These are phyloP conservation scores for Procavia capensis DNA, from an alignment of 2,113 vertebrate genomes.

Conservation along the genomic window DNA sequence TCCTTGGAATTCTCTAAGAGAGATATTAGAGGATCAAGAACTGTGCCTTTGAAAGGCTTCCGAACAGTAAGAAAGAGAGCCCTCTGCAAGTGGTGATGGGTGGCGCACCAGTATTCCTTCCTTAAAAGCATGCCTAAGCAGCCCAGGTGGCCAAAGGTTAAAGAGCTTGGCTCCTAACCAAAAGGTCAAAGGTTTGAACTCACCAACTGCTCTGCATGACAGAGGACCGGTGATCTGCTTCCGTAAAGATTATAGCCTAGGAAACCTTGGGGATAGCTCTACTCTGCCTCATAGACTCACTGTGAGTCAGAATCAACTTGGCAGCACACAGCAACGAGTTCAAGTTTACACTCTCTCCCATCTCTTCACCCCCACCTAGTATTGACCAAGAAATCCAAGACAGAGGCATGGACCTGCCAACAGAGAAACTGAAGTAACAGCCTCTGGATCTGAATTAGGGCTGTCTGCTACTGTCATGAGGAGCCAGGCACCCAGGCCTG, in stretches of 20 bases:
- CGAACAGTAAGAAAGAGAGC: neutral
- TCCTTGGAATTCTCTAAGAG: neutral
- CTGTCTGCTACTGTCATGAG: neutral
- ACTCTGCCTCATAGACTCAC: neutral
- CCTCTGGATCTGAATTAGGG: neutral
- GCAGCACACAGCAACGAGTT: neutral
- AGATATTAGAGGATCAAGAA: neutral
- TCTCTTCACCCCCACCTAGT: neutral
- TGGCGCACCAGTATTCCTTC: neutral
- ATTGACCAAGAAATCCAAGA: neutral
- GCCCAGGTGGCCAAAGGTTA: neutral
- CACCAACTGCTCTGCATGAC: neutral
- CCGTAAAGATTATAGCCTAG: neutral
- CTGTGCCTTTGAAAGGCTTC: neutral
- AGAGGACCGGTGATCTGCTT: neutral
- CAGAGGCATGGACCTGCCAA: neutral
- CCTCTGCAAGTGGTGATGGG: neutral
- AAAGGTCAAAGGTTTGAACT: neutral
- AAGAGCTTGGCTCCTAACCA: neutral
- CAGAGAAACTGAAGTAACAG: neutral
- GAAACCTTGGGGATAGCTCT: neutral
- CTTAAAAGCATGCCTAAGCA: neutral
- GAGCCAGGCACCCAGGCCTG: neutral
- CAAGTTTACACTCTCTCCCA: accelerated
- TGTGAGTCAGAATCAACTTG: neutral